Evolutionary conservation across 1,140 invertebrate species (phyloP).

Genomic region (Pseudoatta argentina): DNA sequence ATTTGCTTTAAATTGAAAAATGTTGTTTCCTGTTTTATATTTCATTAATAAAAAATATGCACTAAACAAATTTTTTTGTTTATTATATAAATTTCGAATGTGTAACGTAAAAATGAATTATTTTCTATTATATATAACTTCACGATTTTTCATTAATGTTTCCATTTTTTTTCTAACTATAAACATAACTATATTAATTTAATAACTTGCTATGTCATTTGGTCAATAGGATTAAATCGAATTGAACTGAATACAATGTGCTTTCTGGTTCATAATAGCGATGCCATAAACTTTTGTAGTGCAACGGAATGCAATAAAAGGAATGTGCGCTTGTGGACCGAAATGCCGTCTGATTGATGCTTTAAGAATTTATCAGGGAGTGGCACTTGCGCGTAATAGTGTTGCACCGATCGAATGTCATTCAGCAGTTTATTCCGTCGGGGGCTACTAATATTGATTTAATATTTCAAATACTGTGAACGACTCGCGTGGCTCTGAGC

Average conservation of each 20-base stretch:
- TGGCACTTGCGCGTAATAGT: neutral
- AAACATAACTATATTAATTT: constrained; percentile 11
- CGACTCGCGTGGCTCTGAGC: constrained; percentile 22
- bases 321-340: constrained; percentile 27
- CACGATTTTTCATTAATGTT: neutral
- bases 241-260: neutral
- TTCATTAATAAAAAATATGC: neutral
- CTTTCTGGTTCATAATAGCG: neutral
- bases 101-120: neutral
- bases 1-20: neutral
- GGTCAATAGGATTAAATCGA: neutral
- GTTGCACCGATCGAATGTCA: constrained; percentile 26
- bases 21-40: neutral
- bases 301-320: constrained; percentile 22
- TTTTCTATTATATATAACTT: neutral
- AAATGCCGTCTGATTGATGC: constrained; percentile 40
- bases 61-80: neutral
- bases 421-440: constrained; percentile 43
- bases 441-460: constrained; percentile 49
- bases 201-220: constrained; percentile 1
- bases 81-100: neutral
- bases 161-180: neutral
- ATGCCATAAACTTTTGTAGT: constrained; percentile 33
- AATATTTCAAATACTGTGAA: constrained; percentile 38
- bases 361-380: constrained; percentile 44